Percentiles rank a stretch among this genome's conserved stretches.
Conservation (phyloP, 1,140 invertebrate species). For the Drosophila neocordata region DNA sequence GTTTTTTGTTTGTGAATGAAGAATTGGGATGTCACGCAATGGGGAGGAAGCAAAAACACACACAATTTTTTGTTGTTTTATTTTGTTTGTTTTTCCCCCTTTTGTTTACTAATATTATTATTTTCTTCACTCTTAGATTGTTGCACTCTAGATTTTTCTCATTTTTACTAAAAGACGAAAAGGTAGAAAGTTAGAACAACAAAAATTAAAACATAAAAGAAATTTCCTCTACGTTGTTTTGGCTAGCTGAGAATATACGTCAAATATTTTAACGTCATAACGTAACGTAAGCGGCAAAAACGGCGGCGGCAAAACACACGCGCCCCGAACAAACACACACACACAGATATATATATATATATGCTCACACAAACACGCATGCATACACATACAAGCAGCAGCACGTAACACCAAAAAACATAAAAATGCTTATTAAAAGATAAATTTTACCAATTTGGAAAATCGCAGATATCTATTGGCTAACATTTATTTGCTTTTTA, state of each 20-base stretch:
- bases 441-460: not conserved
- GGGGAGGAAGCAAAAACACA: not conserved
- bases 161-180: not conserved
- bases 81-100: not conserved
- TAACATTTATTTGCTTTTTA: not conserved
- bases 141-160: not conserved
- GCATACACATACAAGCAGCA: conserved; percentile 27
- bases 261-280: conserved; percentile 32
- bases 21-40: not conserved
- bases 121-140: not conserved
- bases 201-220: conserved; percentile 1
- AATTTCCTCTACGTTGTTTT: conserved; percentile 1
- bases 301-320: conserved; percentile 49
- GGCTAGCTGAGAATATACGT: conserved; percentile 20
- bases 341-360: conserved; percentile 5
- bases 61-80: not conserved
- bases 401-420: conserved; percentile 28
- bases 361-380: conserved; percentile 13
- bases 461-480: not conserved
- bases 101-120: not conserved
- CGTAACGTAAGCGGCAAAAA: conserved; percentile 39
- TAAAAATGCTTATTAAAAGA: conserved; percentile 7
- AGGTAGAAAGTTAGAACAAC: not conserved
- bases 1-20: conserved; percentile 1
- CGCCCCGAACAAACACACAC: conserved; percentile 29